Evolutionary conservation across 2,797 vertebrate genomes (phyloP).

Genomic region (Neopelma chrysocephalum): DNA sequence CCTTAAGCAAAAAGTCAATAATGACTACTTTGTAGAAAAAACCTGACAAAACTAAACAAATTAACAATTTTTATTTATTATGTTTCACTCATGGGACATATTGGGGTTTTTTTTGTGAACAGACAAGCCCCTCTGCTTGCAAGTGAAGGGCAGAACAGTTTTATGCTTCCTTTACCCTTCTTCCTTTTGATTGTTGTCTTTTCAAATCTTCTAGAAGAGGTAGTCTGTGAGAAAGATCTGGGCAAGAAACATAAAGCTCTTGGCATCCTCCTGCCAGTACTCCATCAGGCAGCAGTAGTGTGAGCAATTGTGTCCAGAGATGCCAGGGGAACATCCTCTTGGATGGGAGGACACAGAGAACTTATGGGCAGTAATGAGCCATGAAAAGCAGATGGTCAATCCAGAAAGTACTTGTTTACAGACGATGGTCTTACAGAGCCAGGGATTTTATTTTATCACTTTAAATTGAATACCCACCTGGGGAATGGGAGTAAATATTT

Average conservation of each 20-base stretch:
- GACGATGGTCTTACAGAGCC: rapidly evolving
- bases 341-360: rapidly evolving
- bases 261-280: not conserved
- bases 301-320: not conserved
- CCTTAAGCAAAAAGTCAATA: not conserved
- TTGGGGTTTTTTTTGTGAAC: not conserved
- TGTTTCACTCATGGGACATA: not conserved
- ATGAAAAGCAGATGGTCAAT: not conserved
- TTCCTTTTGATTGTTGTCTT: not conserved
- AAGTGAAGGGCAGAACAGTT: not conserved
- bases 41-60: not conserved
- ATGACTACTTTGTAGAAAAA: not conserved
- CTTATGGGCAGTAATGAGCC: not conserved
- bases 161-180: not conserved
- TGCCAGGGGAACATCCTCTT: not conserved
- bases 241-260: not conserved
- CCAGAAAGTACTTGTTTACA: not conserved
- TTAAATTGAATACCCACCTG: not conserved
- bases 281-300: not conserved
- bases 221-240: not conserved
- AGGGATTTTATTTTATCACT: not conserved
- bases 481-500: not conserved
- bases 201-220: not conserved
- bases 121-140: not conserved
- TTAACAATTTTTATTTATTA: not conserved